Evolutionary conservation across 2,113 vertebrate species (phyloP), one percentile per base, ranked within the genome.

Genomic region (Hoplias malabaricus): DNA sequence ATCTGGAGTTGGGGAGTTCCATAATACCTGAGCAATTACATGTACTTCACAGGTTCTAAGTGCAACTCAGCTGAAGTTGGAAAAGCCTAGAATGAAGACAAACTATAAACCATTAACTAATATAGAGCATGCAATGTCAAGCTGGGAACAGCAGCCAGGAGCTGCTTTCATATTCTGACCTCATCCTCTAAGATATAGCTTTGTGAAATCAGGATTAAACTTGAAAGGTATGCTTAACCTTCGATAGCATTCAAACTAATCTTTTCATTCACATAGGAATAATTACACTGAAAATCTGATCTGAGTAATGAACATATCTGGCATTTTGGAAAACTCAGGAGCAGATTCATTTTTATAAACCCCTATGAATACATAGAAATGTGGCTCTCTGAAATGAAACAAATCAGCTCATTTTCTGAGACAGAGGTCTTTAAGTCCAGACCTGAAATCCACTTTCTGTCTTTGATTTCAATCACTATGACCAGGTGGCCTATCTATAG

Each of bases 11-110:
- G 38, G 34, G 5, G 11, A 31, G 36, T 62, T 38, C 54, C 34
- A 46, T 65, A 74, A 83, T 80, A 71, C 71, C 53, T 73, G 63
- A 53, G n/a, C 38, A n/a, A 78, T 69, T 63, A 31, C 36, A 23
- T 29, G 68, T 29, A 57, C 13, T 76, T 56, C 66, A 54, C 57
- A 8, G 21, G 16, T 33, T 10, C 3, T 67, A 56, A 33, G 36
- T 38, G 46, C 27, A 56, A n/a, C 27, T 16, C 7, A 33, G 29
- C 1, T 33, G 3, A 62, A 34, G 29, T 62, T 10, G 29, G 29
- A 19, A 62, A 53, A 14, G 31, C 29, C 57, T n/a, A 33, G 57
- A 0, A 19, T 34, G 57, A 61, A 61, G 27, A 33, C 4, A 5
- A 7, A 48, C 14, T 5, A 16, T 13, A 5, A 7, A 48, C 14